Conservation (phyloP, 2,888 invertebrate genomes). For the Troilus luridus region DNA sequence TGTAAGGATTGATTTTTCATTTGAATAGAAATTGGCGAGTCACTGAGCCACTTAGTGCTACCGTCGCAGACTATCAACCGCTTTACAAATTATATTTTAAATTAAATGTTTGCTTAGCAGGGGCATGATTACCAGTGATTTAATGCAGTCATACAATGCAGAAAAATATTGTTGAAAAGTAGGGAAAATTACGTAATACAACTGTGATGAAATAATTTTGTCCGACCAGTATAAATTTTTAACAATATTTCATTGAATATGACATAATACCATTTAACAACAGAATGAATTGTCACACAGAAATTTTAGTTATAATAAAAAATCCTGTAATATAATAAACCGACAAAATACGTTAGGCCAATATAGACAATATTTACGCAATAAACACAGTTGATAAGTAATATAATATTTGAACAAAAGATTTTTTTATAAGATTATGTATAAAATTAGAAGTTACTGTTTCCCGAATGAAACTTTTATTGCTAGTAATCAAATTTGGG, state of each 20-base stretch:
- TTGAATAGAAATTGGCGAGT: slow-evolving; percentile 26
- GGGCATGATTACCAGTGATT: not conserved
- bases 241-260: not conserved
- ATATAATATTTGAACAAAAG: too few relatives aligned
- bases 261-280: too few relatives aligned
- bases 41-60: not conserved
- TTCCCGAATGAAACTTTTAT: too few relatives aligned
- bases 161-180: not conserved
- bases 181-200: not conserved
- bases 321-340: too few relatives aligned
- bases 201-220: not conserved
- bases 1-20: slow-evolving; percentile 21
- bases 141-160: not conserved
- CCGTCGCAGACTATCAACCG: not conserved
- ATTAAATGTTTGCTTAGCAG: not conserved
- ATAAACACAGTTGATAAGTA: too few relatives aligned
- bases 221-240: not conserved
- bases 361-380: too few relatives aligned
- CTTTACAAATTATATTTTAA: slow-evolving; percentile 22
- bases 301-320: too few relatives aligned
- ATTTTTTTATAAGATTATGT: too few relatives aligned
- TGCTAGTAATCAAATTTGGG: too few relatives aligned
- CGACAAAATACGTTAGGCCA: too few relatives aligned
- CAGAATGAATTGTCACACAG: too few relatives aligned
- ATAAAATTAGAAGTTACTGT: too few relatives aligned